Evolutionary conservation across 1,140 invertebrate genomes (phyloP).

Genomic region (Amyelois transitella): DNA sequence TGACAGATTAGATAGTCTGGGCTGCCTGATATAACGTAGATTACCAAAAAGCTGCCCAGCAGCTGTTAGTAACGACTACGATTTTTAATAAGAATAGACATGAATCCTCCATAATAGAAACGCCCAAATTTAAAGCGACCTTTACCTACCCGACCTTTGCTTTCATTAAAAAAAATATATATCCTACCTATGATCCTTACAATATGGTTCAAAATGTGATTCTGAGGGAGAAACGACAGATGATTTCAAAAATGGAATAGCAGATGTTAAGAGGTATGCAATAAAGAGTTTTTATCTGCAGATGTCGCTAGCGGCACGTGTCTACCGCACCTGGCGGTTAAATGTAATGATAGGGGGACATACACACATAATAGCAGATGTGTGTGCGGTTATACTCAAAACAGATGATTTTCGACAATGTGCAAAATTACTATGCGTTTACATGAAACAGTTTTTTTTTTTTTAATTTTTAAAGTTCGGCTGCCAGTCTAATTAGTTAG

Average conservation of each 20-base stretch:
- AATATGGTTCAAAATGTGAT: neutral
- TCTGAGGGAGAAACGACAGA: constrained; percentile 16
- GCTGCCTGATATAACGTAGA: no score
- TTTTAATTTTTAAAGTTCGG: no score
- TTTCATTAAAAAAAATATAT: neutral
- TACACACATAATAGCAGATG: neutral
- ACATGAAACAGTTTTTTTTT: no score
- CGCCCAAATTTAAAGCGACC: neutral
- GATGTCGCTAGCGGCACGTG: constrained; percentile 60
- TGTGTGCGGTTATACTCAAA: neutral
- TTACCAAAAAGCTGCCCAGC: no score
- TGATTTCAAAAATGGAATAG: constrained; percentile 30
- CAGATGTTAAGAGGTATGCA: constrained; percentile 52
- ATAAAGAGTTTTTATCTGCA: constrained; percentile 55
- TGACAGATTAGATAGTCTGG: no score
- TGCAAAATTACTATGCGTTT: constrained; percentile 1
- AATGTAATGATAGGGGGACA: constrained; percentile 41
- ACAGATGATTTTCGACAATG: neutral
- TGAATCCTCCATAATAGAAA: neutral
- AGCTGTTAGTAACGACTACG: neutral
- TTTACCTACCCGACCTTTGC: neutral
- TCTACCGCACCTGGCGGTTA: constrained; percentile 51
- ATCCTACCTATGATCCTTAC: neutral
- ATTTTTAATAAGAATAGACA: neutral
- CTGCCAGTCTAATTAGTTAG: no score